Evolutionary conservation across 30 jellyfish, hydroid and myxozoan species (phyloP).

Genomic region (Aurelia sp.): DNA sequence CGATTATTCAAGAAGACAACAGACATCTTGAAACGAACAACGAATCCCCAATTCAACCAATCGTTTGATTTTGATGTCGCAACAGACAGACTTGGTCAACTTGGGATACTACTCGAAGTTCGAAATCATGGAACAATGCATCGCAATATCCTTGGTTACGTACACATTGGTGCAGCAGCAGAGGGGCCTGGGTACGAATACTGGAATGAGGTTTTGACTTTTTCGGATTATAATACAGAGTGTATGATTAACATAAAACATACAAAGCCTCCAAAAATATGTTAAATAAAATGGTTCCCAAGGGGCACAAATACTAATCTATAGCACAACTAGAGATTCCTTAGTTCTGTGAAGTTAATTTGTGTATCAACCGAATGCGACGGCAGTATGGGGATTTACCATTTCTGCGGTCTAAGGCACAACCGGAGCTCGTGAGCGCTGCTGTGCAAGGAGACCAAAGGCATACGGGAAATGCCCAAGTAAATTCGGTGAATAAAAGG

Average conservation of each 20-base stretch:
- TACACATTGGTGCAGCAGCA: slow-evolving; percentile 83
- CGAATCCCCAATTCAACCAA: slow-evolving; percentile 63
- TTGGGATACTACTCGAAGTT: slow-evolving; percentile 76
- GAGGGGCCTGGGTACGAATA: slow-evolving; percentile 69
- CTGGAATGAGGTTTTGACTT: slow-evolving; percentile 81
- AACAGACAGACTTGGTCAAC: slow-evolving; percentile 55
- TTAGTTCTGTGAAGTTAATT: no score
- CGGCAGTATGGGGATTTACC: no score
- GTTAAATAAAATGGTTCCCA: not conserved
- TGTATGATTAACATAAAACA: slow-evolving; percentile 13
- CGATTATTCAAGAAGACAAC: slow-evolving; percentile 59
- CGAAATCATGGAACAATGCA: slow-evolving; percentile 82
- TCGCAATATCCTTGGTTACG: slow-evolving; percentile 73
- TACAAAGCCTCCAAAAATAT: slow-evolving; percentile 33
- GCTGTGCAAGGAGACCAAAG: no score
- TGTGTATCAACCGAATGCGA: no score
- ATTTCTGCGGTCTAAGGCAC: no score
- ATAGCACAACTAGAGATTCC: no score
- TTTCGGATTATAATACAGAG: slow-evolving; percentile 48
- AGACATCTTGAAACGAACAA: slow-evolving; percentile 45
- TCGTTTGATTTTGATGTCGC: slow-evolving; percentile 74
- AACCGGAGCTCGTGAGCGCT: no score
- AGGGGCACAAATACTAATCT: no score
- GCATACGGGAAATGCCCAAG: no score
- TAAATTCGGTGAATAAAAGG: no score